phyloP scores from a whole-genome alignment of 2,797 vertebrate species.

The Typhlichthys eigenmanni region DNA sequence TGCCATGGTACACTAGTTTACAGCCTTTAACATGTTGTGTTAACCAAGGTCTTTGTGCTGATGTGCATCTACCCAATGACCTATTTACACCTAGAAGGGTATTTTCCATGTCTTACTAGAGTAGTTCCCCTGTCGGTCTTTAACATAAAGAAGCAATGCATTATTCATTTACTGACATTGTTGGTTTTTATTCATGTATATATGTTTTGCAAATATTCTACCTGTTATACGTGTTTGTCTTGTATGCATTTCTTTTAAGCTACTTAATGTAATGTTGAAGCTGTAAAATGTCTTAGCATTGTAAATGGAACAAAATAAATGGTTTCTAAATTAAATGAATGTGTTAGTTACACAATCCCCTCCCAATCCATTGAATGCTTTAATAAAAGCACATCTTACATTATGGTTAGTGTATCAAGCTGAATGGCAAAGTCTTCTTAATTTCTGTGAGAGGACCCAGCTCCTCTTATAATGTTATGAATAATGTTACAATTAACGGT shows the following conservation, averaged over 20 bases:
- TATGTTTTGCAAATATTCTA: conserved; percentile 37
- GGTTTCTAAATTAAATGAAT: conserved; percentile 20
- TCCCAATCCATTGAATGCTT: not conserved
- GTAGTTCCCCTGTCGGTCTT: conserved; percentile 34
- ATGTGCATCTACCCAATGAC: conserved; percentile 17
- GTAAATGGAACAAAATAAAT: conserved; percentile 66
- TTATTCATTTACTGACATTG: conserved; percentile 41
- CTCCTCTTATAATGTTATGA: not conserved
- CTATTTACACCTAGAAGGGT: conserved; percentile 46
- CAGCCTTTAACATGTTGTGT: conserved; percentile 16
- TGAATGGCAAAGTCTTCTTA: not conserved
- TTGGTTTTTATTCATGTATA: conserved; percentile 37
- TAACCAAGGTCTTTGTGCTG: conserved; percentile 22
- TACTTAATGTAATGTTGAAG: conserved; percentile 12
- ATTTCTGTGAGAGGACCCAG: not conserved
- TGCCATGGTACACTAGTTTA: too few species aligned
- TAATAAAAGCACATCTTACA: too few species aligned
- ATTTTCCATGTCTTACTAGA: conserved; percentile 48
- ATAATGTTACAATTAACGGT: not conserved
- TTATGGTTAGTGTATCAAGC: not conserved
- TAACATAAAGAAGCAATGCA: conserved; percentile 27
- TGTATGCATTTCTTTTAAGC: conserved; percentile 21
- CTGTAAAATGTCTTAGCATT: conserved; percentile 33
- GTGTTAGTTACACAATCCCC: too few species aligned
- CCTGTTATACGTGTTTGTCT: conserved; percentile 26